Base-by-base conservation (phyloP, 2,113 vertebrate species). In the Osmerus mordax region DNA sequence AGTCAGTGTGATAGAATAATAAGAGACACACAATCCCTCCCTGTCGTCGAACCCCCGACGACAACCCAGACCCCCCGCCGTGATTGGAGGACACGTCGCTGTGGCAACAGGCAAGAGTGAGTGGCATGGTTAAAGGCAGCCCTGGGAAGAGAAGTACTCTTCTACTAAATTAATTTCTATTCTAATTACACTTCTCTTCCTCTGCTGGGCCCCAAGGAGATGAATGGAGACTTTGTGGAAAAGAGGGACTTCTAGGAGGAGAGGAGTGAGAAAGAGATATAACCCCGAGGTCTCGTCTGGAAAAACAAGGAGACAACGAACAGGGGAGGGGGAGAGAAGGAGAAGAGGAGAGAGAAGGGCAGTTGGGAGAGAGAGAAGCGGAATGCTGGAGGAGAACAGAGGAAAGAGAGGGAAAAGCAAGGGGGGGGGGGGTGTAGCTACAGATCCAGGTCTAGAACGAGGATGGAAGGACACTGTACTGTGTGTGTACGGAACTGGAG, bases 111-210 rank as follows among this genome's bases (percentile, higher is more conserved):
- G 54, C 69, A 70, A 59, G 62, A 64, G 32, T 29, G 53, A 78
- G 69, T 63, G 41, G 60, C 25, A 55, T 73, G 60, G 51, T 23
- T 70, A 85, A 82, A 56, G 16, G 73, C 71, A 36, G 21, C 25
- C 28, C 7, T 16, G 11, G 47, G 60, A 36, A 56, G n/a, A 51
- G 58, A 51, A 32, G 19, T 29, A 28, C 55, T 52, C 58, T 81
- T 63, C n/a, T 23, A 29, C 21, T 62, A 2, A n/a, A 36, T 63
- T 23, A 62, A 23, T 18, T 70, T 71, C 12, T 19, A 61, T 64
- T 68, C 41, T 59, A 73, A 65, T 70, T 62, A 61, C 61, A 67
- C 69, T 60, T 53, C 29, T 41, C 23, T 29, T 61, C 65, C 52
- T 70, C 55, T 65, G 64, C 23, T 69, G 54, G 23, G 7, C 54